These are phyloP conservation scores for Pyrocephalus nanus DNA, from an alignment of 2,797 vertebrate species.

Conservation along the genomic window DNA sequence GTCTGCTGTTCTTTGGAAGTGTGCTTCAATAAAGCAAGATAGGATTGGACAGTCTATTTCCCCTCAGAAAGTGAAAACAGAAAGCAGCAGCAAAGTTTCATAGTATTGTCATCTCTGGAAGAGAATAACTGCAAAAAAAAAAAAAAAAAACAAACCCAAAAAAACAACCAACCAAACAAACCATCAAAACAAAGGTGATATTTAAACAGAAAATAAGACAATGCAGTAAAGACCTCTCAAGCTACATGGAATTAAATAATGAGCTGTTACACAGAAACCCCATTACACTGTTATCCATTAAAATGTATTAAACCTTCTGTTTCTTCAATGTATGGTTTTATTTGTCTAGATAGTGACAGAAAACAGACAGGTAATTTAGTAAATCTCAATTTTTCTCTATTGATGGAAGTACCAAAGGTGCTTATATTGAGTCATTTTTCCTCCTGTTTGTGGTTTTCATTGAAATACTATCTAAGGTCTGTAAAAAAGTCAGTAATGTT, in stretches of 20 bases:
- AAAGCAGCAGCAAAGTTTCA: background rate
- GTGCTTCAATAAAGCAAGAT: background rate
- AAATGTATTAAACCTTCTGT: background rate
- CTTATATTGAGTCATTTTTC: background rate
- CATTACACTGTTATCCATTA: background rate
- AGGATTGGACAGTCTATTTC: background rate
- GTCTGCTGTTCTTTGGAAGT: background rate
- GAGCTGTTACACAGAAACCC: background rate
- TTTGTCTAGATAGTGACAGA: background rate
- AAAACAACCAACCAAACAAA: background rate
- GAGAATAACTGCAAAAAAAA: background rate
- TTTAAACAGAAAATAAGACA: constrained; percentile 23
- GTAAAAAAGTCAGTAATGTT: background rate
- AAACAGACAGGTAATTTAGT: background rate
- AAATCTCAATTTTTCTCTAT: background rate
- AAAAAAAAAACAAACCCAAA: background rate
- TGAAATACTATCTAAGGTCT: background rate
- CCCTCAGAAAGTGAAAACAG: background rate
- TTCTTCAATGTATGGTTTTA: background rate
- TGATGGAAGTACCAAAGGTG: background rate
- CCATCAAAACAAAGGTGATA: background rate
- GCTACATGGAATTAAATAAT: constrained; percentile 24
- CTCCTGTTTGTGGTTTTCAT: background rate
- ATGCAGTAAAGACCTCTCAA: background rate
- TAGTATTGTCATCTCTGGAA: background rate